Conservation (phyloP, 2,888 invertebrate genomes). For the Exephanes ischioxanthus region DNA sequence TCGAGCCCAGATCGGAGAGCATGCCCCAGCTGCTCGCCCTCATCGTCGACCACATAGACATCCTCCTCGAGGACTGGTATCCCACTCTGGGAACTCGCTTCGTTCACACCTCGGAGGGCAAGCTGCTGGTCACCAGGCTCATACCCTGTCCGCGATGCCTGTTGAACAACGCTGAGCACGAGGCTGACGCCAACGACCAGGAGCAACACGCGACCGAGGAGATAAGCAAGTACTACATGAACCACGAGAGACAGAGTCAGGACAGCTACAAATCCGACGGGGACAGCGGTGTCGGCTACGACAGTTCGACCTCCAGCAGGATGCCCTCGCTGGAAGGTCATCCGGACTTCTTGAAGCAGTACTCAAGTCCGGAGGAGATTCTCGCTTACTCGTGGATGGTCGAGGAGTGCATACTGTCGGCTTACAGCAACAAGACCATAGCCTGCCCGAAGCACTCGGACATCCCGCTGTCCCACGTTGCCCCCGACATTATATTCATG, state of each 20-base stretch:
- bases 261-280: constrained; percentile 93
- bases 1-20: constrained; percentile 93
- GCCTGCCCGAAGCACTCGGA: constrained; percentile 93
- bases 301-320: constrained; percentile 91
- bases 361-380: constrained; percentile 76
- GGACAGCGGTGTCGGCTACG: constrained; percentile 95
- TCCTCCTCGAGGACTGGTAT: constrained; percentile 99
- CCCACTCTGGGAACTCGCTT: constrained; percentile 98
- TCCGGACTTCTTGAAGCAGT: constrained; percentile 85
- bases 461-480: constrained; percentile 91
- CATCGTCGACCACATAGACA: constrained; percentile 97
- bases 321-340: constrained; percentile 94
- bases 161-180: constrained; percentile 79
- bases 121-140: constrained; percentile 96
- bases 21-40: constrained; percentile 94
- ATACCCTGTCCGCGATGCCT: constrained; percentile 97
- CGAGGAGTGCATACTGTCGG: constrained; percentile 97
- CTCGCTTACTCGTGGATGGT: constrained; percentile 94
- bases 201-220: constrained; percentile 77
- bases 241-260: constrained; percentile 85
- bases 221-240: constrained; percentile 79
- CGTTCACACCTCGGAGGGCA: constrained; percentile 98
- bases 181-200: constrained; percentile 72
- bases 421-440: constrained; percentile 91
- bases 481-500: constrained; percentile 96